Percentiles rank a stretch among this genome's conserved stretches.
Evolutionary conservation across 2,888 invertebrate genomes (phyloP).

Genomic region (Uloborus plumipes): DNA sequence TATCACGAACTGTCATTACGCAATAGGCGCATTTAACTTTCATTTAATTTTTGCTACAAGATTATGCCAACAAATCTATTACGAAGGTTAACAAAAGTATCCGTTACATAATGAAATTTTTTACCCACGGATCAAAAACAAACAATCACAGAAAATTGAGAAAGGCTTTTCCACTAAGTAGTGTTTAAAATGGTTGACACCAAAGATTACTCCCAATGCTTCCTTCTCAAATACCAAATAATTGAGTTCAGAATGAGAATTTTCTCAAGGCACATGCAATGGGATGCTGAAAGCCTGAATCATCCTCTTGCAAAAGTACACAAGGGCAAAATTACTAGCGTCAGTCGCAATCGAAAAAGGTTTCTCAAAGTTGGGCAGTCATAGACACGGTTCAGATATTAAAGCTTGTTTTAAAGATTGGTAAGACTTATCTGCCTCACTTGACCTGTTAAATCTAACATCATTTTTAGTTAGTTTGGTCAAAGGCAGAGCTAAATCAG

Average conservation of each 20-base stretch:
- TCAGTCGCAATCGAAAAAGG: conserved; percentile 37
- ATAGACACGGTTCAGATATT: conserved; percentile 45
- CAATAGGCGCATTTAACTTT: no score
- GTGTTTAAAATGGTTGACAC: conserved; percentile 69
- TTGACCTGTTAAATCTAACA: neutral
- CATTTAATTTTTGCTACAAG: no score
- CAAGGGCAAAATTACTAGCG: conserved; percentile 35
- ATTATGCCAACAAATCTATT: no score
- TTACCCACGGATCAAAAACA: conserved; percentile 67
- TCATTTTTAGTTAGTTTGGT: neutral
- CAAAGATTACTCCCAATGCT: conserved; percentile 69
- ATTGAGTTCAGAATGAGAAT: conserved; percentile 69
- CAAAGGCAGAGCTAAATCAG: neutral
- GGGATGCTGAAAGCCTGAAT: neutral
- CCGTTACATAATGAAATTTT: no score
- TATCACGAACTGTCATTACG: no score
- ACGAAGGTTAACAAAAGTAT: no score
- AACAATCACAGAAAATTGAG: conserved; percentile 70
- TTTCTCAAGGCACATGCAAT: conserved; percentile 69
- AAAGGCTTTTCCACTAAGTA: conserved; percentile 70
- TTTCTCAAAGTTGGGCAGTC: conserved; percentile 6
- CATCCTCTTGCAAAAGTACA: conserved; percentile 32
- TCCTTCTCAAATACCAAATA: conserved; percentile 71
- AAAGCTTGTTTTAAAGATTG: conserved; percentile 16
- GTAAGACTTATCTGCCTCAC: neutral